phyloP scores from a whole-genome alignment of 2,113 vertebrate genomes.

The Myxocyprinus asiaticus region DNA sequence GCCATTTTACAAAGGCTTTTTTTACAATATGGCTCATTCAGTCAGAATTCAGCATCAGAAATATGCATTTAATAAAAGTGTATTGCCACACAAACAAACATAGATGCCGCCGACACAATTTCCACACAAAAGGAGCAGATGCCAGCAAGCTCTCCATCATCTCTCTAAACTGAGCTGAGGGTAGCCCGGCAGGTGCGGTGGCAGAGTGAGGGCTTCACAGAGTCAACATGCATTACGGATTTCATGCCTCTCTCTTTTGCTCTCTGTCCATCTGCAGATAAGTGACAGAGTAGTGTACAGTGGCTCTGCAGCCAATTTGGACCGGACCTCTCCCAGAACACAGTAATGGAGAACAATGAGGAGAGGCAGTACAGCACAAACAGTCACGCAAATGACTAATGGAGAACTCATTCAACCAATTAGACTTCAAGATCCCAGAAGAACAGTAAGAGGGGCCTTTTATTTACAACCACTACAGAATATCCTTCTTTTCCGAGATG shows the following conservation, averaged over 20 bases:
- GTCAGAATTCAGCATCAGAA: no score
- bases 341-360: constrained; percentile 43
- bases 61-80: no score
- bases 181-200: constrained; percentile 26
- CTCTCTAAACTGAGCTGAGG: constrained; percentile 9
- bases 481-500: constrained; percentile 8
- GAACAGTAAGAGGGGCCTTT: background rate
- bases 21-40: no score
- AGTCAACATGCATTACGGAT: constrained; percentile 27
- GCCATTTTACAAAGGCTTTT: no score
- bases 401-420: constrained; percentile 32
- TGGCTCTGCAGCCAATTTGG: constrained; percentile 23
- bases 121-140: constrained; percentile 6
- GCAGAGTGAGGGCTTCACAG: constrained; percentile 1
- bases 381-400: no score
- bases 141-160: background rate
- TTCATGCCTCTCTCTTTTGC: constrained; percentile 8
- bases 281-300: constrained; percentile 30
- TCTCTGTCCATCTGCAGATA: background rate
- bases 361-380: constrained; percentile 38
- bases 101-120: background rate
- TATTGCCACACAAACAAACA: background rate
- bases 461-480: background rate
- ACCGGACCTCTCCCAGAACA: constrained; percentile 8
- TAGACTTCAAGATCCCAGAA: constrained; percentile 42